A percentile compares a stretch with the other conserved stretches of the same genome.
These are phyloP conservation scores for Tinamus guttatus DNA, from an alignment of 2,113 vertebrate genomes.

Conservation along the genomic window DNA sequence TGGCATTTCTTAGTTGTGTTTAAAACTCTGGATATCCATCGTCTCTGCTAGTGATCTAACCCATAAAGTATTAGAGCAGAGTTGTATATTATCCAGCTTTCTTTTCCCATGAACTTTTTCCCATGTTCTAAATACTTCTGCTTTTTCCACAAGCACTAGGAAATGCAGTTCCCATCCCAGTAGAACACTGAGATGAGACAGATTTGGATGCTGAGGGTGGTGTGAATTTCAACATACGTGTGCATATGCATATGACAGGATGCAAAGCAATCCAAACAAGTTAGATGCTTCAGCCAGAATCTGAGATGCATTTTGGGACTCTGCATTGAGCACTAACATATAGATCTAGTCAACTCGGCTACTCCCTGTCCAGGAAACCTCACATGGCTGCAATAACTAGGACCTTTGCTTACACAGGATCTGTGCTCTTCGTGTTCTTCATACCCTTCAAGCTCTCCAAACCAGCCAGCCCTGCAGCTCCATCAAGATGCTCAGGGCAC, in stretches of 20 bases:
- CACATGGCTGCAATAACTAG: not conserved
- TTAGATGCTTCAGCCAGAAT: not conserved
- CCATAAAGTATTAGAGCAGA: constrained; percentile 47
- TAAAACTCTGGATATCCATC: not conserved
- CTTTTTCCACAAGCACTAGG: not conserved
- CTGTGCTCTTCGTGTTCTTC: not conserved
- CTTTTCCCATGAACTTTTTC: constrained; percentile 67
- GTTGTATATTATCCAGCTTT: constrained; percentile 59
- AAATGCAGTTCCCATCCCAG: not conserved
- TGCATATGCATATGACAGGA: not conserved
- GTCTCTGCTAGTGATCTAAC: constrained; percentile 49
- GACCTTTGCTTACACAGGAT: not conserved
- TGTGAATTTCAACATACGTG: not conserved
- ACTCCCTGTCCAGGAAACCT: not conserved
- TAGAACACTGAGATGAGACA: not conserved
- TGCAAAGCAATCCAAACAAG: not conserved
- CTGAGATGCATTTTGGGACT: not conserved
- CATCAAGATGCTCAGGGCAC: not conserved
- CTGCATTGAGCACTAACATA: not conserved
- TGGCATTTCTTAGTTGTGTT: constrained; percentile 42
- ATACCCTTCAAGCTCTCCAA: not conserved
- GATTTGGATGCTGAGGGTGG: constrained; percentile 1
- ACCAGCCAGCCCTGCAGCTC: not conserved
- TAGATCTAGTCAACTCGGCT: not conserved
- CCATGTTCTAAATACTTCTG: constrained; percentile 45